These are phyloP conservation scores for Alexandromys fortis DNA, from an alignment of 2,113 vertebrate genomes.

Conservation along the genomic window DNA sequence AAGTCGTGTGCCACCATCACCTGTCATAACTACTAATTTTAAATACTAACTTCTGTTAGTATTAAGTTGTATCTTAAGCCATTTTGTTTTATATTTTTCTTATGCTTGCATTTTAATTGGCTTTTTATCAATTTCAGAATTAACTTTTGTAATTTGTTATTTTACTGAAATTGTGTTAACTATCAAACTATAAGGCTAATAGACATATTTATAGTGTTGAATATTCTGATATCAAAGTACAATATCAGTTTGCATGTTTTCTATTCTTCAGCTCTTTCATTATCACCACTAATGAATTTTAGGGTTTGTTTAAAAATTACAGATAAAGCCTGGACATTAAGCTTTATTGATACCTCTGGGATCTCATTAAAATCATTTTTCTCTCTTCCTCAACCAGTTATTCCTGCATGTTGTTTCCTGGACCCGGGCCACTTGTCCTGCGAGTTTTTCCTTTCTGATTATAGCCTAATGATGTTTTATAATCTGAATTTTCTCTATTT, in stretches of 20 bases:
- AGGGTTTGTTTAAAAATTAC: constrained; percentile 17
- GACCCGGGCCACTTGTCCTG: background rate
- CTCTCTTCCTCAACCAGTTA: background rate
- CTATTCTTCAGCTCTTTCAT: background rate
- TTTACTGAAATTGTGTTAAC: constrained; percentile 26
- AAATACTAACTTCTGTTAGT: constrained; percentile 8
- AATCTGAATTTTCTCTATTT: constrained; percentile 43
- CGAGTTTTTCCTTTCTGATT: background rate
- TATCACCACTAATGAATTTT: constrained; percentile 15
- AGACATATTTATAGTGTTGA: background rate
- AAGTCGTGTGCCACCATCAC: no score
- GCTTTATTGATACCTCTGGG: background rate
- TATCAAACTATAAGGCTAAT: background rate
- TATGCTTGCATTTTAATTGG: background rate
- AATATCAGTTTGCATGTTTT: background rate
- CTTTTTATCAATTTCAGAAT: constrained; percentile 1
- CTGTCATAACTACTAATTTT: background rate
- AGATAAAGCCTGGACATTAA: background rate
- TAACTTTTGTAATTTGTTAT: constrained; percentile 20
- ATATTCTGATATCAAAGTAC: background rate
- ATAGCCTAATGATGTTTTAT: background rate
- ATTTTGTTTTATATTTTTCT: background rate
- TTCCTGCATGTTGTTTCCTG: constrained; percentile 24
- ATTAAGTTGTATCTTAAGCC: background rate
- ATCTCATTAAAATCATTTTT: constrained; percentile 7